Base-by-base conservation (phyloP, 2,113 vertebrate genomes). In the Accipiter cooperii region DNA sequence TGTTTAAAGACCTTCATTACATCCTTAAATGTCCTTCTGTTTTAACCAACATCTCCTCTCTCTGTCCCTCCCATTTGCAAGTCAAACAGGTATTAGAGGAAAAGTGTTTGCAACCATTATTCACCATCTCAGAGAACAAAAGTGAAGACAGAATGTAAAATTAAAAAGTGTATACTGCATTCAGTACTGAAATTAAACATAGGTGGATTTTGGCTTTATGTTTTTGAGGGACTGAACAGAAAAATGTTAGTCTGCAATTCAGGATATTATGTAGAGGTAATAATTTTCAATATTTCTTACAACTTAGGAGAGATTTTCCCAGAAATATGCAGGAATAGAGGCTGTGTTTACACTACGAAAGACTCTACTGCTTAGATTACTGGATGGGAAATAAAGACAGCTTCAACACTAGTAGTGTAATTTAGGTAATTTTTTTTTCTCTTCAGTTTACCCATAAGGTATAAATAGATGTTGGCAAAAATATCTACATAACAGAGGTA, bases 91-190 rank as follows among this genome's bases (percentile, higher is more conserved):
- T 17, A 55, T 40, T 8, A 49, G 36, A 73, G 11, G 15, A 71
- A 78, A 93, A n/a, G 8, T 70, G 21, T 51, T 90, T 64, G 22
- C 6, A 60, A 33, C 13, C 9, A 17, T 63, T 78, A 44, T 38
- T 44, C 15, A 58, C 7, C 20, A 25, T 22, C 44, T 77, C 21
- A 70, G n/a, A 36, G 44, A 36, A 84, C 17, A 76, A 15, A 69
- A 69, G 3, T 22, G 8, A 66, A 69, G 57, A 28, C 1, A 28
- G 31, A 80, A 68, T 31, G 17, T 34, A 79, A 89, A 91, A 71
- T 47, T 63, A 0, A 51, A 31, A 65, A 29, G 73, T 1, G 0
- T 6, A 5, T 25, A 13, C 20, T 57, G 19, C 20, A 40, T 28
- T 31, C 57, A 49, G 22, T 46, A 6, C 13, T 80, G 57, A 63